Evolutionary conservation across 2,797 vertebrate genomes (phyloP).

Genomic region (Mionectes olivaceus): DNA sequence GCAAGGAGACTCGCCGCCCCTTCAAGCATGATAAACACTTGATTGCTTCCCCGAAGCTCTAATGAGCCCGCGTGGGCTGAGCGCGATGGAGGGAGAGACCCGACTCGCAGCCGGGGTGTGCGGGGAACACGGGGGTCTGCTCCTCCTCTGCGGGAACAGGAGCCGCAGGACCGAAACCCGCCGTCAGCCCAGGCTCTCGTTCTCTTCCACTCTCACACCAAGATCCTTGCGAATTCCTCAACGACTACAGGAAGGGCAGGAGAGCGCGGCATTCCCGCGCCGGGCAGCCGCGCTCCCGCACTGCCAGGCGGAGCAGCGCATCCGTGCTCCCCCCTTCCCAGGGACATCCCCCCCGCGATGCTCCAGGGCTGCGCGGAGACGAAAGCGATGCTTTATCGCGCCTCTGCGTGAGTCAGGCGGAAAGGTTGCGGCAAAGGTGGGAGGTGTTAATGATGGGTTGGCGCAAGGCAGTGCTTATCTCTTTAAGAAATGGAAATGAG

Average conservation of each 20-base stretch:
- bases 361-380: background rate
- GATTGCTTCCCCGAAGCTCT: slow-evolving; percentile 73
- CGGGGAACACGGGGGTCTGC: background rate
- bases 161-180: background rate
- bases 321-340: background rate
- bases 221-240: background rate
- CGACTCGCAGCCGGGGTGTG: background rate
- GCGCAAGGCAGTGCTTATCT: slow-evolving; percentile 74
- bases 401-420: slow-evolving; percentile 44
- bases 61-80: slow-evolving; percentile 67
- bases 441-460: slow-evolving; percentile 64
- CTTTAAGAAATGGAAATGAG: slow-evolving; percentile 82
- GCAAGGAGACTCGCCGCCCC: slow-evolving; percentile 66
- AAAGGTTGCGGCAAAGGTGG: slow-evolving; percentile 57
- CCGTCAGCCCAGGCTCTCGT: background rate
- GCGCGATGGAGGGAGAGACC: background rate
- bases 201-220: fast-evolving
- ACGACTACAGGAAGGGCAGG: background rate
- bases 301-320: background rate
- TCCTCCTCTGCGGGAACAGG: background rate
- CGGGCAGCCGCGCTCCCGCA: background rate
- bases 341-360: background rate
- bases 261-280: background rate
- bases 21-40: slow-evolving; percentile 78
- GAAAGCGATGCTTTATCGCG: slow-evolving; percentile 41